Evolutionary conservation across 2,888 invertebrate genomes (phyloP).

Genomic region (Nymphalis polychloros): DNA sequence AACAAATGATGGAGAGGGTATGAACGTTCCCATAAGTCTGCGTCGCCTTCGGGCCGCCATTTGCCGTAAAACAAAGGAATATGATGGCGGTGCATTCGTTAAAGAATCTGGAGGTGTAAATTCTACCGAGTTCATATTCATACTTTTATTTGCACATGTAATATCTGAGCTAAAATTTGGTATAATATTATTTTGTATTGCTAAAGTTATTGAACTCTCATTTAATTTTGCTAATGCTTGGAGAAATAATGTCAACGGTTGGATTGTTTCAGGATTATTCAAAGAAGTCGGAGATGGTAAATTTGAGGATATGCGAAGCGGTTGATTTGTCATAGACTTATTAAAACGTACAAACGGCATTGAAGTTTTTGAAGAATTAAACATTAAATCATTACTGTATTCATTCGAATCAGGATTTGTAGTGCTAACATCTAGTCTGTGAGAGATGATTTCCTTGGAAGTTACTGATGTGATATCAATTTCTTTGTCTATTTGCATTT

Average conservation of each 20-base stretch:
- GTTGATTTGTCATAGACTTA: conserved; percentile 39
- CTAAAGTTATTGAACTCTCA: conserved; percentile 50
- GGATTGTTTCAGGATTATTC: conserved; percentile 37
- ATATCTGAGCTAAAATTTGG: conserved; percentile 10
- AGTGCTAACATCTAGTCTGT: conserved; percentile 29
- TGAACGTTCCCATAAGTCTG: conserved; percentile 70
- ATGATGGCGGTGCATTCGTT: conserved; percentile 71
- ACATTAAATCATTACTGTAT: conserved; percentile 4
- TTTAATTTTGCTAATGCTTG: conserved; percentile 64
- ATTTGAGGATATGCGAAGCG: conserved; percentile 42
- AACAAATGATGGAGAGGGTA: conserved; percentile 72
- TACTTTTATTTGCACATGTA: conserved; percentile 23
- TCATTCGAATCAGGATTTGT: neutral
- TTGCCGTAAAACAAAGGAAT: conserved; percentile 72
- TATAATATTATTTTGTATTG: conserved; percentile 28
- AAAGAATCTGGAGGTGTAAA: conserved; percentile 66
- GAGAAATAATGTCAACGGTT: conserved; percentile 61
- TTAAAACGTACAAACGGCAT: conserved; percentile 44
- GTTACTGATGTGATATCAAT: conserved; percentile 30
- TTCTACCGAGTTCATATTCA: conserved; percentile 46
- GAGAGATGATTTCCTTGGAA: conserved; percentile 39
- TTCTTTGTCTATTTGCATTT: conserved; percentile 26
- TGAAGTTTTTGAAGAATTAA: conserved; percentile 24
- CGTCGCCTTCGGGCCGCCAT: conserved; percentile 63
- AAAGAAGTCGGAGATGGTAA: conserved; percentile 47